Evolutionary conservation across 1,140 invertebrate genomes (phyloP).

Genomic region (Euwallacea fornicatus): DNA sequence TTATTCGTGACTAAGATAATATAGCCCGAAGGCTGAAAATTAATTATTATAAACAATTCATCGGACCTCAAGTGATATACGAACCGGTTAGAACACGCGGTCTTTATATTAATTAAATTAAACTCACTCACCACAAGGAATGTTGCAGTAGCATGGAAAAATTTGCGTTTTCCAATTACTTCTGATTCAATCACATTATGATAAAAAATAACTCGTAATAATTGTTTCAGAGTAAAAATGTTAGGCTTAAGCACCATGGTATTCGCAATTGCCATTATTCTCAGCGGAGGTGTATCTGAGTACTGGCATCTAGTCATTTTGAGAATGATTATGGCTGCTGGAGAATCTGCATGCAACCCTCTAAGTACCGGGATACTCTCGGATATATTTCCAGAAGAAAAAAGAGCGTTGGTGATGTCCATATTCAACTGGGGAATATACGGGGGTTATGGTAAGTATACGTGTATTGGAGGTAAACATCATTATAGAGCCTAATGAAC

Average conservation of each 20-base stretch:
- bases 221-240: conserved; percentile 60
- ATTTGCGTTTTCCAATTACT: too few species aligned
- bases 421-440: conserved; percentile 97
- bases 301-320: conserved; percentile 90
- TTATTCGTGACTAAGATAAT: too few species aligned
- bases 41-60: too few species aligned
- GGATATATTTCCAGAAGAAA: conserved; percentile 80
- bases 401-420: conserved; percentile 85
- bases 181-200: too few species aligned
- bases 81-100: too few species aligned
- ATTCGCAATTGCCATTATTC: conserved; percentile 78
- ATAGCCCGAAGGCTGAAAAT: too few species aligned
- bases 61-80: too few species aligned
- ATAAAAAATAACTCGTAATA: background rate
- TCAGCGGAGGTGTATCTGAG: conserved; percentile 80
- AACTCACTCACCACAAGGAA: too few species aligned
- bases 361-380: conserved; percentile 83
- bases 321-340: conserved; percentile 83
- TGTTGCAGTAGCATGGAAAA: too few species aligned
- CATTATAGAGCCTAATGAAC: too few species aligned
- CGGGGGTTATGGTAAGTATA: conserved; percentile 75
- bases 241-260: conserved; percentile 75
- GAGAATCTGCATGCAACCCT: conserved; percentile 88
- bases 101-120: too few species aligned
- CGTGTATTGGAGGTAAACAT: background rate